Evolutionary conservation across 2,797 vertebrate genomes (phyloP).

Genomic region (Sebastes diploproa): DNA sequence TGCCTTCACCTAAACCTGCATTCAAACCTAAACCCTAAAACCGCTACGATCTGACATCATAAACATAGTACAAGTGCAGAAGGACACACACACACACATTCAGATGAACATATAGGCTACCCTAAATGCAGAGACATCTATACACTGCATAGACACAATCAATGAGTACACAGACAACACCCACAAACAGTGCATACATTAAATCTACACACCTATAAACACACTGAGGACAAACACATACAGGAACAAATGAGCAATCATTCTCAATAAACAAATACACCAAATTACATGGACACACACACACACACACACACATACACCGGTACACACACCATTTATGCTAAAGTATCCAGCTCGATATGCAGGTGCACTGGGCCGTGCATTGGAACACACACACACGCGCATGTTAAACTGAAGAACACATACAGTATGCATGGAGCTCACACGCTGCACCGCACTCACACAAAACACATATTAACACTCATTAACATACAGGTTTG

Average conservation of each 20-base stretch:
- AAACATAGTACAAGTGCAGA: neutral
- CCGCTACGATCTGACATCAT: no score
- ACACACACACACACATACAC: neutral
- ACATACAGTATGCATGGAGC: neutral
- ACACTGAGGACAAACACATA: neutral
- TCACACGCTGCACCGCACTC: conserved; percentile 2
- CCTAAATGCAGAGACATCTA: neutral
- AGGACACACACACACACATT: neutral
- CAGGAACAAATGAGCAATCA: neutral
- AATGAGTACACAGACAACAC: neutral
- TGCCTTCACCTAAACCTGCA: neutral
- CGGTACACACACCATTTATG: neutral
- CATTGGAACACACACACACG: neutral
- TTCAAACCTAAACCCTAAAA: no score
- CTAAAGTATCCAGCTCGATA: neutral
- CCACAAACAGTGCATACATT: neutral
- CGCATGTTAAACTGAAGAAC: neutral
- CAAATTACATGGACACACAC: neutral
- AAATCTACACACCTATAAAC: neutral
- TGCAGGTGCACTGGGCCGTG: neutral
- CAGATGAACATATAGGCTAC: no score
- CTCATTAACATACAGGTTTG: conserved; percentile 9
- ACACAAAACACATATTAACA: conserved; percentile 22
- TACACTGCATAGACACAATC: neutral
- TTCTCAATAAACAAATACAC: neutral